Evolutionary conservation across 2,113 vertebrate species (phyloP), one percentile per base, ranked within the genome.

Genomic region (Paracyprichromis sp.): DNA sequence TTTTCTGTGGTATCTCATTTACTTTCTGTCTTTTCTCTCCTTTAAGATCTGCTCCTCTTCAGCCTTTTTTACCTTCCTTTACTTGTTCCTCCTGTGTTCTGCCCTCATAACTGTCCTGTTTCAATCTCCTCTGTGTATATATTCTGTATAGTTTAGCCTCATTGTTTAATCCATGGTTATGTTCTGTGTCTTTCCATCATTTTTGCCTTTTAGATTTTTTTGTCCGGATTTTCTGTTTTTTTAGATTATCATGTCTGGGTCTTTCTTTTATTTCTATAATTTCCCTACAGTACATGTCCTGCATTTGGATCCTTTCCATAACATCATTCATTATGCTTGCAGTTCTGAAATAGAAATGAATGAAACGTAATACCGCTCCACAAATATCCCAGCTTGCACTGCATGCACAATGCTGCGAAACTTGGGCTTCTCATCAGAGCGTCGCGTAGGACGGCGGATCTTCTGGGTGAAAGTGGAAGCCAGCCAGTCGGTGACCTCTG

Each of bases 391-490:
- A 1, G 98, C 98, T 94, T 99, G 98, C 80, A 98, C 98, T 0
- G 98, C 98, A 1, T 98, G 97, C 7, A 99, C 98, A 3, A 98
- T 99, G 96, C 98, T 98, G 78, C 98, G 97, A 86, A 99, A 99
- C 87, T 97, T 98, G 71, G 97, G 98, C 69, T 98, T 99, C 90
- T 99, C 98, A 57, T 98, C 97, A 0, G 97, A 94, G 0, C 97
- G 95, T 1, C 97, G 96, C 0, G 94, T 95, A 12, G 96, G 96
- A 73, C 95, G 96, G 2, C 97, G 95, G 1, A 96, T 95, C 89
- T 97, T 97, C 88, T 98, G 97, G 3, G 97, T 98, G 93, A 98
- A 98, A 82, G 98, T 98, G 90, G 98, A 97, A 0, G 98, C 97
- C 90, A 98, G 92, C 98, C 98, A 99, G 91, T 98, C 98, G 2